Base-by-base conservation (phyloP, 2,113 vertebrate genomes). In the Fulica atra region DNA sequence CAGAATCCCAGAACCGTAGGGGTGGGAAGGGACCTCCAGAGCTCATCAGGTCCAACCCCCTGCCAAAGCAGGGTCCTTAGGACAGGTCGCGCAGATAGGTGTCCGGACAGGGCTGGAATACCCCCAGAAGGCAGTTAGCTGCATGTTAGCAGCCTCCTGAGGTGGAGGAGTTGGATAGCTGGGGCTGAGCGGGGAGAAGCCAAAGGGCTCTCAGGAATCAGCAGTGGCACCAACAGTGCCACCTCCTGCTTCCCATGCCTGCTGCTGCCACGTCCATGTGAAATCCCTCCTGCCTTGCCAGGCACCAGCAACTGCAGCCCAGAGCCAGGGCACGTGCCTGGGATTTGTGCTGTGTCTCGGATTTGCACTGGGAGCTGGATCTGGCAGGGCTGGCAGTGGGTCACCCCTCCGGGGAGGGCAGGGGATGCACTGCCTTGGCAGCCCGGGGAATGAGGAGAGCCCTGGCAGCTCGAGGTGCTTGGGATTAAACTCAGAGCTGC, bases 171-270 rank as follows among this genome's bases (percentile, higher is more conserved):
- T 9, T 5, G 17, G 36, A 3, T 4, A 13, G 46, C 29, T 0
- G 5, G 40, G 38, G 29, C 38, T 33, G 16, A 42, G 50, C 4
- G 0, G 14, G 18, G 36, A 6, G 24, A 59, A 28, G 46, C 73
- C 51, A 66, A 81, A 84, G 20, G 29, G 24, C 44, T 61, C 40
- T 65, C 36, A 8, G 66, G 17, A 57, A 65, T 57, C 63, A 69
- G 50, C 40, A 13, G 31, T 0, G 0, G 40, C 69, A 74, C 10
- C 29, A 11, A 2, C 54, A 56, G 48, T 2, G 1, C 35, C 0
- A 2, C 10, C 38, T 89, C 42, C 42, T 1, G 5, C 2, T 3
- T 50, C 60, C 38, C 31, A 19, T 0, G 0, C 9, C 2, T 2
- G 59, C 50, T 87, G 66, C 72, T 33, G 46, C 77, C 1, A 11